Percentiles rank a stretch among this genome's conserved stretches.
Conservation (phyloP, 23 tunicate genomes). For the Botrylloides violaceus region DNA sequence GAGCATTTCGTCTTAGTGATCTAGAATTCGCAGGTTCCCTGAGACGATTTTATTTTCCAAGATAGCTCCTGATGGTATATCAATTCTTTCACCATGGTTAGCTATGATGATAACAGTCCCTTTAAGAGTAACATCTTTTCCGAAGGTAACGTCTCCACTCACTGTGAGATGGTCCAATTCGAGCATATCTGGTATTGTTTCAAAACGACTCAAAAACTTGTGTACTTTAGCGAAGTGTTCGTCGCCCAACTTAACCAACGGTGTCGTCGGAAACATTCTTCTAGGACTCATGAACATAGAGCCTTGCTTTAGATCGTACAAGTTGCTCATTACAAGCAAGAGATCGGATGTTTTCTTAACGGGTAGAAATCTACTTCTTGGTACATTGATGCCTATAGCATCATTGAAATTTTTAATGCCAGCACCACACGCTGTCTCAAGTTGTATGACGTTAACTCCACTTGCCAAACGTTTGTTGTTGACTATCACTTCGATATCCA, state of each 20-base stretch:
- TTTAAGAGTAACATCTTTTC: constrained; percentile 93
- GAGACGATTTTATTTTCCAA: constrained; percentile 97
- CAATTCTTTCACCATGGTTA: constrained; percentile 95
- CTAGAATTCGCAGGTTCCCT: constrained; percentile 88
- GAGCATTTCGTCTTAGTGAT: too few relatives aligned
- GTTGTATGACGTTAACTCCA: constrained; percentile 94
- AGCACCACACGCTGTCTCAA: constrained; percentile 96
- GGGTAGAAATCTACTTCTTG: constrained; percentile 86
- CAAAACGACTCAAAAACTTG: constrained; percentile 80
- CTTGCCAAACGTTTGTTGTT: constrained; percentile 76
- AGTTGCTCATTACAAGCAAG: constrained; percentile 88
- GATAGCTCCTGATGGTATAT: constrained; percentile 93
- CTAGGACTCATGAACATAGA: constrained; percentile 64
- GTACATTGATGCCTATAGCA: constrained; percentile 95
- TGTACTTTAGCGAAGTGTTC: constrained; percentile 92
- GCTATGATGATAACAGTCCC: constrained; percentile 99
- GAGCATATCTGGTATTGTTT: constrained; percentile 89
- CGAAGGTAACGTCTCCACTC: constrained; percentile 96
- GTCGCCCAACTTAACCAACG: constrained; percentile 88
- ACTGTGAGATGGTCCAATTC: constrained; percentile 94
- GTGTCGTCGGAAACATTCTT: constrained; percentile 88
- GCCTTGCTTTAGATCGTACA: constrained; percentile 83
- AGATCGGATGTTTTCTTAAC: constrained; percentile 97
- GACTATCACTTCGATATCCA: constrained; percentile 91
- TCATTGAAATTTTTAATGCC: constrained; percentile 86